Percentiles rank a stretch among this genome's conserved stretches.
Evolutionary conservation across 2,888 invertebrate genomes (phyloP).

Genomic region (Endotricha flammealis): DNA sequence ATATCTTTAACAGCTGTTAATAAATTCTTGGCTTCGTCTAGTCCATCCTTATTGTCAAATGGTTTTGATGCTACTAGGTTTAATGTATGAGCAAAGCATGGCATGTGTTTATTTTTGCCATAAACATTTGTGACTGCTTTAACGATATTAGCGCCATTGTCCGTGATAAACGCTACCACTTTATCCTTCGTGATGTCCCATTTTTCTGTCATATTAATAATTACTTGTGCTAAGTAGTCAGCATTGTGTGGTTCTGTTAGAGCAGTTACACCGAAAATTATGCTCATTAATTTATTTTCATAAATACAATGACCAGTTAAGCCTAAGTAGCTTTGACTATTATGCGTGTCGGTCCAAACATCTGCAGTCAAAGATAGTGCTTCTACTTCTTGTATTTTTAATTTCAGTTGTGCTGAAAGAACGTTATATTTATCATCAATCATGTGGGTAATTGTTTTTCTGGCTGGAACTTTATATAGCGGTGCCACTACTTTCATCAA

Average conservation of each 20-base stretch:
- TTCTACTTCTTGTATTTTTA: constrained; percentile 22
- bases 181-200: constrained; percentile 20
- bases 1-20: constrained; percentile 26
- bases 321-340: constrained; percentile 19
- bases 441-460: constrained; percentile 21
- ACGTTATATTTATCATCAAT: constrained; percentile 22
- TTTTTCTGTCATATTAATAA: constrained; percentile 21
- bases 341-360: constrained; percentile 24
- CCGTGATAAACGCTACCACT: constrained; percentile 22
- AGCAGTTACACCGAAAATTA: constrained; percentile 20
- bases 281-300: constrained; percentile 22
- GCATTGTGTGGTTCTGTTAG: constrained; percentile 23
- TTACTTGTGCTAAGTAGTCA: constrained; percentile 21
- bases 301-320: constrained; percentile 23
- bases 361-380: constrained; percentile 23
- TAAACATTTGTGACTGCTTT: constrained; percentile 23
- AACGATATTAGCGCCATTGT: constrained; percentile 21
- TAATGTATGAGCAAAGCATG: constrained; percentile 25
- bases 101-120: constrained; percentile 26
- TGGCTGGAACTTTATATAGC: constrained; percentile 18
- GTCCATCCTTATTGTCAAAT: constrained; percentile 24
- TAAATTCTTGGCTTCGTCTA: constrained; percentile 25
- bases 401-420: constrained; percentile 22
- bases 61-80: constrained; percentile 26
- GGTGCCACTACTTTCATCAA: constrained; percentile 19